These are phyloP conservation scores for Oreortyx pictus DNA, from an alignment of 2,797 vertebrate species.

Conservation along the genomic window DNA sequence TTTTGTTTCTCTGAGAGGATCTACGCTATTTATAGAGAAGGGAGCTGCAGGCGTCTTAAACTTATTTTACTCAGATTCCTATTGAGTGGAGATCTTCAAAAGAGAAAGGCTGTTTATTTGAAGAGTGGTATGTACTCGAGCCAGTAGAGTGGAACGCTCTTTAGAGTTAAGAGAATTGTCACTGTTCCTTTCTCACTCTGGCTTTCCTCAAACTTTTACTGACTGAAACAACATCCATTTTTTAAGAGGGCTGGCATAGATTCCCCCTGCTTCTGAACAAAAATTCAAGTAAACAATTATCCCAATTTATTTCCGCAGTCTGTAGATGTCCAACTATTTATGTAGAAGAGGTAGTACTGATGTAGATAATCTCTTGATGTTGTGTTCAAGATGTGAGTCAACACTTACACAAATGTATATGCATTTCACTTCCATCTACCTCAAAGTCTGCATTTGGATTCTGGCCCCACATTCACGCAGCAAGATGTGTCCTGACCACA, in stretches of 20 bases:
- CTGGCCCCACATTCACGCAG: not conserved
- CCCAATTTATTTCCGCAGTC: not conserved
- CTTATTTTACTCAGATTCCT: slow-evolving; percentile 34
- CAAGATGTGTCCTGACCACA: not conserved
- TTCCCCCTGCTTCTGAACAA: not conserved
- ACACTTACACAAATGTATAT: not conserved
- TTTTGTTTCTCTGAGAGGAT: slow-evolving; percentile 64
- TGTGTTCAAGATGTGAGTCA: not conserved
- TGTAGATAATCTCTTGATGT: not conserved
- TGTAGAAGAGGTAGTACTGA: not conserved
- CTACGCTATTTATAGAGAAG: slow-evolving; percentile 51
- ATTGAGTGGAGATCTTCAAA: slow-evolving; percentile 42
- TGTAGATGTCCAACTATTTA: not conserved
- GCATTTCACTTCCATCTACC: not conserved
- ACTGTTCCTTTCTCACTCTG: not conserved
- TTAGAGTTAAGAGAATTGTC: not conserved
- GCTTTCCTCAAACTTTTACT: not conserved
- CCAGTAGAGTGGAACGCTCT: slow-evolving; percentile 11
- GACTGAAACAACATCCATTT: slow-evolving; percentile 7
- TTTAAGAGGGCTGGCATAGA: not conserved
- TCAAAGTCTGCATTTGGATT: not conserved
- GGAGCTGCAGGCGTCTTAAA: slow-evolving; percentile 48
- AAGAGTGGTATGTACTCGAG: slow-evolving; percentile 24
- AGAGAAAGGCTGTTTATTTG: slow-evolving; percentile 53
- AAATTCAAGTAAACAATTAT: not conserved